Evolutionary conservation across 2,797 vertebrate species (phyloP), one percentile per base, ranked within the genome.

Genomic region (Platyrinchus mystaceus): DNA sequence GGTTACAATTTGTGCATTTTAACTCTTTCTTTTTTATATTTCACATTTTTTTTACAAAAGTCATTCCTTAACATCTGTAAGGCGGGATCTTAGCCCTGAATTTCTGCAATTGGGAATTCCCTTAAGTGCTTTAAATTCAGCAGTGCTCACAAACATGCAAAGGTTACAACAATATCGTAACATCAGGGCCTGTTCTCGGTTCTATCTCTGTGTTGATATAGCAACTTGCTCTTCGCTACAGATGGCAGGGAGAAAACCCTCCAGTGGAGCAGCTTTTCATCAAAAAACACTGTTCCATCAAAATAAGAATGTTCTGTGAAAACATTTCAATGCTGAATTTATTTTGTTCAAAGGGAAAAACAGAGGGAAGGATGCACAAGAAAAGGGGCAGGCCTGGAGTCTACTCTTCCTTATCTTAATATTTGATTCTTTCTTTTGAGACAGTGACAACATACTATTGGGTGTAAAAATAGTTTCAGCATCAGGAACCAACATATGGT

Each of bases 141-240:
- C 52, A 77, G 3, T n/a, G 32, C 59, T 76, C 36, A 32, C 22
- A 52, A 43, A 62, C 28, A 12, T 4, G 7, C 70, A 74, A 87
- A 78, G 27, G 23, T 92, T 93, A 84, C 37, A 91, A 85, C 34
- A 85, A 64, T 70, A 70, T 22, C 2, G 4, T 34, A 85, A 74
- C 52, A 77, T 56, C 47, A 83, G 41, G 49, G 44, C 24, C 27
- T 3, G 1, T 16, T 87, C 46, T 55, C 58, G 19, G 21, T 37
- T 37, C 3, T 30, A 24, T 56, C 50, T 80, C 30, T 0, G 0
- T 55, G 56, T 41, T 85, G 55, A 49, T 41, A 21, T 0, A 80
- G 18, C 44, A 89, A 80, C 41, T 68, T 64, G 53, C 13, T 80
- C 52, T 64, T 89, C 64, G 12, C 34, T 63, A 15, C 52, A 89